Percentiles rank a stretch among this genome's conserved stretches.
Conservation (phyloP, 2,113 vertebrate genomes). For the Naja naja region DNA sequence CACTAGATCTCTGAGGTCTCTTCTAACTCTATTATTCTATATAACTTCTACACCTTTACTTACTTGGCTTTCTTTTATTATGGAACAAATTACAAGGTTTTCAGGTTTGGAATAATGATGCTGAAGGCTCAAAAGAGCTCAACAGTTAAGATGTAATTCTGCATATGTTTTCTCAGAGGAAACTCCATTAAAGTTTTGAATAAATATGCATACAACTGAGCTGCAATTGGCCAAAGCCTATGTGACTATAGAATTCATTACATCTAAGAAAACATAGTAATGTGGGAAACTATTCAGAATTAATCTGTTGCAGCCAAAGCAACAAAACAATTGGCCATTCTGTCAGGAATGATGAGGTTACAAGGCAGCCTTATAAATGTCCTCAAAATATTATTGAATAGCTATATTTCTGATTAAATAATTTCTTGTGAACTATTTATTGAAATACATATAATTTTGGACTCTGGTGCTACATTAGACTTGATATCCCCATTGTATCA, state of each 20-base stretch:
- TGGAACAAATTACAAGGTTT: not conserved
- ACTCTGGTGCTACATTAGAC: not conserved
- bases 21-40: too few relatives aligned
- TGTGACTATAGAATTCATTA: too few relatives aligned
- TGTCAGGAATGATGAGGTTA: too few relatives aligned
- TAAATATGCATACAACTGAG: not conserved
- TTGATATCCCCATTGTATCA: not conserved
- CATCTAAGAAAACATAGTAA: not conserved
- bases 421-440: too few relatives aligned
- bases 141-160: too few relatives aligned
- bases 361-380: too few relatives aligned
- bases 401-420: too few relatives aligned
- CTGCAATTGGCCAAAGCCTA: not conserved
- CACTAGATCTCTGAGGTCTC: too few relatives aligned
- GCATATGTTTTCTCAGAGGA: not conserved
- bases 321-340: not conserved
- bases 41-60: too few relatives aligned
- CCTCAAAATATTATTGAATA: too few relatives aligned
- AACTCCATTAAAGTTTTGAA: not conserved
- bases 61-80: not conserved
- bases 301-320: not conserved
- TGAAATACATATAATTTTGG: not conserved
- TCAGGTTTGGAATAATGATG: not conserved
- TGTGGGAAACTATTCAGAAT: not conserved
- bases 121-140: not conserved